phyloP scores from a whole-genome alignment of 2,888 invertebrate species.

The Rutpela maculata region DNA sequence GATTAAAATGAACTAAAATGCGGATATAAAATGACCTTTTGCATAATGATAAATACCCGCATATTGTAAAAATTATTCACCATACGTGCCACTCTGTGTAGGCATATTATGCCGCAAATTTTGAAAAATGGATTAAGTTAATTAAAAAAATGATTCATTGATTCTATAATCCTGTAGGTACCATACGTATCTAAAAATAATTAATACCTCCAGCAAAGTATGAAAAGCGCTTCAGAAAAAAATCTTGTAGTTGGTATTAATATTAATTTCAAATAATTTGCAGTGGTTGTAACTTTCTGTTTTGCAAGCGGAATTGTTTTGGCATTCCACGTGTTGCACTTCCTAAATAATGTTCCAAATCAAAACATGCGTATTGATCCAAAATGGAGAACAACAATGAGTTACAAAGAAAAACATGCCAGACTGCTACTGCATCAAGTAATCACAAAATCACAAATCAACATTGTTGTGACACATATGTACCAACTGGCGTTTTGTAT shows the following conservation, averaged over 20 bases:
- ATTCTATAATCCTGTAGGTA: not conserved
- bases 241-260: not conserved
- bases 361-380: slow-evolving; percentile 65
- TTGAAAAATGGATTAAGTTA: not conserved
- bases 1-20: not conserved
- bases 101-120: too few species aligned
- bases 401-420: slow-evolving; percentile 6
- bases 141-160: not conserved
- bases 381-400: slow-evolving; percentile 36
- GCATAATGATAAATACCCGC: not conserved
- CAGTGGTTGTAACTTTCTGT: not conserved
- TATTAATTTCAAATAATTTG: not conserved
- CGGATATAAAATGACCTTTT: slow-evolving; percentile 16
- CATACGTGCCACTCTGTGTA: too few species aligned
- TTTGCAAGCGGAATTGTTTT: slow-evolving; percentile 20
- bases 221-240: too few species aligned
- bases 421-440: slow-evolving; percentile 4
- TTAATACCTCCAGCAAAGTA: too few species aligned
- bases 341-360: slow-evolving; percentile 42
- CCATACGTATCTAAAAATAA: not conserved
- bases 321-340: slow-evolving; percentile 63
- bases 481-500: not conserved
- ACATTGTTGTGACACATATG: not conserved
- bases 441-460: slow-evolving; percentile 23
- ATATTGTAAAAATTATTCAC: not conserved